Evolutionary conservation across 1,140 invertebrate species (phyloP), one percentile per base, ranked within the genome.

Genomic region (Aphelenchoides avenae): DNA sequence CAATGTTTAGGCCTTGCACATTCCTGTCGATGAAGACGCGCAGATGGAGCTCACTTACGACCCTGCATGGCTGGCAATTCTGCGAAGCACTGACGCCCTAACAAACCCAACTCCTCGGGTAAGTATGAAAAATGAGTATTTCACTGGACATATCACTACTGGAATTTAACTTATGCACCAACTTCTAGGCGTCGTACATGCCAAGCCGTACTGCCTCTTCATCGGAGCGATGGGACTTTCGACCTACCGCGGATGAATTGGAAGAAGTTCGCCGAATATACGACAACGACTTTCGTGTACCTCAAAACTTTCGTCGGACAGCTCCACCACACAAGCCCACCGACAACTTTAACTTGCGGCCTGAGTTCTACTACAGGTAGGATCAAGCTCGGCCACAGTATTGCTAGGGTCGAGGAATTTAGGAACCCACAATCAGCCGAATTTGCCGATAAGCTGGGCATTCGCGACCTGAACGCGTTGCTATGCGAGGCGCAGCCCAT

Each of bases 351-450:
- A 40, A 27, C 41, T 42, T 37, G 26, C 22, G 42, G 5, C 49
- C 61, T 7, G 46, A 34, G 24, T 33, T 43, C 2, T 61, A 51
- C 22, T 62, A 68, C 36, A 33, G 42, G 43, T 54, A 34, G 24
- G 15, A 52, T 30, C 33, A 26, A n/a, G 30, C 30, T 5, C 51
- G 49, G 5, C 22, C 11, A 26, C 30, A 18, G 11, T 9, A 15
- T 22, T 11, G n/a, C 11, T 44, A 27, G 26, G 22, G 26, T 11
- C 11, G 22, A 44, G 13, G 18, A 13, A 36, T 36, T 36, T 36
- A 71, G 84, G 11, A 94, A 94, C 80, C 83, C 86, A 15, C 91
- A 94, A 78, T 91, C 89, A 5, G 83, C 82, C 5, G 71, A 82
- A 36, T 84, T 95, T 48, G 94, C 90, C 80, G 81, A 86, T n/a